Conservation (phyloP, 2,113 vertebrate species). For the Entelurus aequoreus region DNA sequence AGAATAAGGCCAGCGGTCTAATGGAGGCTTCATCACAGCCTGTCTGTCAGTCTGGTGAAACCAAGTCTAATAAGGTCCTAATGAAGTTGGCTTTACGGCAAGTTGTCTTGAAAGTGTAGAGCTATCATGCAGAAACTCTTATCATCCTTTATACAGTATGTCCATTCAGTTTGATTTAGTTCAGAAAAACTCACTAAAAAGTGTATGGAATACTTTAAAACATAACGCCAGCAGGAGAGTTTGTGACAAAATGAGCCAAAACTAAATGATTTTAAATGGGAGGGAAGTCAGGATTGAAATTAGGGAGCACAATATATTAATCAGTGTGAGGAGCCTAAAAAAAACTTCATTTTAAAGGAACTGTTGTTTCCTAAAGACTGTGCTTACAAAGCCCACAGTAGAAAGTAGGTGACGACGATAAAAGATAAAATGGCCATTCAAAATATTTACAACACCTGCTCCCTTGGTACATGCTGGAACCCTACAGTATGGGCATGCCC, state of each 20-base stretch:
- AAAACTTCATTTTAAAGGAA: not conserved
- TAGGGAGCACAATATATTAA: not conserved
- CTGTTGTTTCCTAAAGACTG: slow-evolving; percentile 1
- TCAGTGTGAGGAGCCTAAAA: not conserved
- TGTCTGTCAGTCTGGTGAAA: slow-evolving; percentile 66
- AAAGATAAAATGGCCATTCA: not conserved
- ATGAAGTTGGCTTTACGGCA: slow-evolving; percentile 63
- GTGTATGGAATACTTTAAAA: slow-evolving; percentile 37
- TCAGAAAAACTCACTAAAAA: slow-evolving; percentile 45
- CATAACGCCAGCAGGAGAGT: slow-evolving; percentile 16
- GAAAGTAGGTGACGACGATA: not conserved
- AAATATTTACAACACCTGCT: slow-evolving; percentile 5
- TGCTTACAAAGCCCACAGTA: not conserved
- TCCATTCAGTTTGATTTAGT: slow-evolving; percentile 32
- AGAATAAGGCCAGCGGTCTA: slow-evolving; percentile 54
- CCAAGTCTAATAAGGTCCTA: slow-evolving; percentile 58
- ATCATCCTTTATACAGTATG: slow-evolving; percentile 30
- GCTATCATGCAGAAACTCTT: slow-evolving; percentile 42
- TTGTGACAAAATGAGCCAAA: too few species aligned
- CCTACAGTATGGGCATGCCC: slow-evolving; percentile 1
- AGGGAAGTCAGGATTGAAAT: too few species aligned
- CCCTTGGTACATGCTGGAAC: slow-evolving; percentile 6
- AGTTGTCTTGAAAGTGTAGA: slow-evolving; percentile 45
- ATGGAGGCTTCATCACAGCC: slow-evolving; percentile 59
- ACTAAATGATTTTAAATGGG: too few species aligned